Evolutionary conservation across 2,888 invertebrate genomes (phyloP), one percentile per base, ranked within the genome.

Genomic region (Lymantria monacha): DNA sequence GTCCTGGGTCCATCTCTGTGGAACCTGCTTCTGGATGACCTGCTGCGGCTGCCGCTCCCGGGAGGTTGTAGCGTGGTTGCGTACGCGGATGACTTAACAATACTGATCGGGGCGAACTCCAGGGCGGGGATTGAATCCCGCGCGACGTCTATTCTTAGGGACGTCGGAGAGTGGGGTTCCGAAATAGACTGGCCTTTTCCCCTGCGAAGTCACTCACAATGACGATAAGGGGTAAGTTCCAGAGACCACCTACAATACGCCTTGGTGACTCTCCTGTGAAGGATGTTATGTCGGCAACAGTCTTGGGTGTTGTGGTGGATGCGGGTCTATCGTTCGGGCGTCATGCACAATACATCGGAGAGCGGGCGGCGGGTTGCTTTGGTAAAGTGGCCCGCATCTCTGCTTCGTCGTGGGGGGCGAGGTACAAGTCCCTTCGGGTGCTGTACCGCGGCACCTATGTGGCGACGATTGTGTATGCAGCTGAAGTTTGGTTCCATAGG

Each of bases 361-460:
- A 61, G 0, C 47, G 43, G 9, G 66, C 62, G n/a, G 49, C 51
- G 7, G 52, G 44, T 7, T 61, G 61, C 52, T 65, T 67, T 44
- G 65, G 66, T 3, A 63, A 63, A 48, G 48, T 74, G 50, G 55
- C 68, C 14, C 48, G 70, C 0, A 63, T 66, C 0, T 74, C 66
- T 9, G 60, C 69, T 5, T 53, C 66, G 0, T 48, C 59, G 1
- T 69, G 71, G 68, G 70, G 69, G 0, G 37, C 66, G 0, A 38
- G 12, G 30, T 38, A 44, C 43, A 9, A 11, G 9, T 37, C 48
- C 30, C 44, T 48, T 15, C 38, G 12, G 10, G n/a, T 44, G 8
- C 9, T 48, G 40, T 48, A 44, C 36, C 15, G 11, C 0, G 48
- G 48, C 3, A 48, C 40, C 1, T 48, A 30, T 9, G 38, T 31